phyloP scores from a whole-genome alignment of 2,888 invertebrate genomes.

The Ophion slaviceki region DNA sequence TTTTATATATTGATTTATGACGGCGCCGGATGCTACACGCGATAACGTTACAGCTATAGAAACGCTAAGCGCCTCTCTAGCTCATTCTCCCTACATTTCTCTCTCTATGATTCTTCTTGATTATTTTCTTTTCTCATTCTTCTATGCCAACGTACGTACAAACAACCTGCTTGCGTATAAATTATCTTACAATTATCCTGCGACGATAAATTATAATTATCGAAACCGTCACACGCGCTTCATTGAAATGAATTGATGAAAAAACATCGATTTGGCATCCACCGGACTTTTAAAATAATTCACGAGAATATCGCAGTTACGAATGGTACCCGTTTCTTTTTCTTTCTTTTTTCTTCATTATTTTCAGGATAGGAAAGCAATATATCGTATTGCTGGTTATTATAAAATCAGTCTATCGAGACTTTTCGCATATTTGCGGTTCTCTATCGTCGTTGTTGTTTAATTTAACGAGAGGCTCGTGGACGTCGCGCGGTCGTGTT shows the following conservation, averaged over 20 bases:
- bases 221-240: slow-evolving; percentile 23
- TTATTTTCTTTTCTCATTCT: slow-evolving; percentile 14
- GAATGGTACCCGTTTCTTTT: not conserved
- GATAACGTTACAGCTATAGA: slow-evolving; percentile 36
- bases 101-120: slow-evolving; percentile 17
- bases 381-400: slow-evolving; percentile 25
- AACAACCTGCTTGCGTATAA: slow-evolving; percentile 58
- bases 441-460: slow-evolving; percentile 52
- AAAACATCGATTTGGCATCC: slow-evolving; percentile 7
- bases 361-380: slow-evolving; percentile 23
- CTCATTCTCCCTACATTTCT: slow-evolving; percentile 34
- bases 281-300: slow-evolving; percentile 17
- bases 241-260: slow-evolving; percentile 10
- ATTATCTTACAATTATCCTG: slow-evolving; percentile 72
- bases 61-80: slow-evolving; percentile 31
- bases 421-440: slow-evolving; percentile 35
- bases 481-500: not conserved
- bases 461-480: slow-evolving; percentile 22
- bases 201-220: slow-evolving; percentile 72
- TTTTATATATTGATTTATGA: slow-evolving; percentile 27
- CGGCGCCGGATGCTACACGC: slow-evolving; percentile 41
- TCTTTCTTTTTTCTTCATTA: not conserved
- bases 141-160: slow-evolving; percentile 45
- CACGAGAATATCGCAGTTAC: slow-evolving; percentile 21
- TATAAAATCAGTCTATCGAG: slow-evolving; percentile 64